Evolutionary conservation across 2,888 invertebrate species (phyloP).

Genomic region (Tipula unca): DNA sequence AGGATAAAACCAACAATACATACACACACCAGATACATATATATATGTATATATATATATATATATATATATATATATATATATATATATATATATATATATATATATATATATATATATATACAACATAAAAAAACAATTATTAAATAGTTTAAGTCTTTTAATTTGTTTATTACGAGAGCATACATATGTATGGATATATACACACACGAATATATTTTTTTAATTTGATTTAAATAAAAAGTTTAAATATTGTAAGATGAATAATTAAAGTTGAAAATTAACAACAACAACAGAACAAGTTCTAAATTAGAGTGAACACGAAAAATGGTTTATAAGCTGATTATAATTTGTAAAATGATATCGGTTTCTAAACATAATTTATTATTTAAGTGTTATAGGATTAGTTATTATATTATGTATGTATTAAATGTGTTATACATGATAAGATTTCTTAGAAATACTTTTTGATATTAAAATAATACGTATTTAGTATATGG

Average conservation of each 20-base stretch:
- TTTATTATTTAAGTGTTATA: background rate
- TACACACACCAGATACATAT: too few relatives aligned
- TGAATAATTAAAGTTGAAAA: background rate
- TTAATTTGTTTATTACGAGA: background rate
- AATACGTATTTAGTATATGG: too few relatives aligned
- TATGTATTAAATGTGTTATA: background rate
- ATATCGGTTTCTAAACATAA: background rate
- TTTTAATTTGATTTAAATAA: background rate
- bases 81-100: too few relatives aligned
- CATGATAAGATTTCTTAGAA: background rate
- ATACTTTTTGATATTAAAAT: background rate
- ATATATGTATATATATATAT: too few relatives aligned
- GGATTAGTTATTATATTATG: background rate
- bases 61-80: too few relatives aligned
- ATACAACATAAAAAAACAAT: background rate
- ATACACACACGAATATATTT: background rate
- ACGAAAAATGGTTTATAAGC: background rate
- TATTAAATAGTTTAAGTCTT: background rate
- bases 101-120: too few relatives aligned
- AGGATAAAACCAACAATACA: background rate
- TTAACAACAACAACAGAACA: background rate
- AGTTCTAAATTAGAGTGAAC: background rate
- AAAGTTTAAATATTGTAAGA: background rate
- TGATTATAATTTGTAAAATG: background rate
- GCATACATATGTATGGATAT: background rate